Conservation (phyloP, 2,113 vertebrate species). For the Dasypus novemcinctus region DNA sequence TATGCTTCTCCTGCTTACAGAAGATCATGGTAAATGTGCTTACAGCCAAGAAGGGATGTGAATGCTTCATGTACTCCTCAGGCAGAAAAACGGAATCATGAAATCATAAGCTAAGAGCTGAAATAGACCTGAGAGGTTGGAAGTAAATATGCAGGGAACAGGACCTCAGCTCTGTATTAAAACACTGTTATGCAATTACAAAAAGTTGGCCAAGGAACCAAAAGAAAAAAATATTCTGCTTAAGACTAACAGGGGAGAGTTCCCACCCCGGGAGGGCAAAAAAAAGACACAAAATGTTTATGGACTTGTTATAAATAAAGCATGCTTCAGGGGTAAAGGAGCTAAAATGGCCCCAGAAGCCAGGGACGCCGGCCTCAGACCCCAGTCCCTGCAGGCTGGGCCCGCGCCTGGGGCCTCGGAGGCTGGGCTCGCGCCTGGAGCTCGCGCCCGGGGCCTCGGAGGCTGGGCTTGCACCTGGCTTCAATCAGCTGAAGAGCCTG, state of each 20-base stretch:
- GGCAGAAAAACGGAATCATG: not conserved
- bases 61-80: not conserved
- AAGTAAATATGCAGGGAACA: not conserved
- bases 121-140: not conserved
- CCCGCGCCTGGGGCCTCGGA: too few relatives aligned
- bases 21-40: not conserved
- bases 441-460: too few relatives aligned
- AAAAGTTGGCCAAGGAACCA: not conserved
- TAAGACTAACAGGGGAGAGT: not conserved
- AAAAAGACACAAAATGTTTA: not conserved
- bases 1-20: fast-evolving
- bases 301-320: not conserved
- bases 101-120: not conserved
- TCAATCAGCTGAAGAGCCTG: not conserved
- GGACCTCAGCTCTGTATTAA: not conserved
- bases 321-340: not conserved
- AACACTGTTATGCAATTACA: fast-evolving
- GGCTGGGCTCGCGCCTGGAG: too few relatives aligned
- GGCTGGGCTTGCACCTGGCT: not conserved
- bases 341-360: not conserved
- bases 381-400: too few relatives aligned
- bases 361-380: too few relatives aligned
- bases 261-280: fast-evolving
- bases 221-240: not conserved
- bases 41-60: not conserved